These are phyloP conservation scores for Eulimnadia texana DNA, from an alignment of 1,140 invertebrate genomes.

Conservation along the genomic window DNA sequence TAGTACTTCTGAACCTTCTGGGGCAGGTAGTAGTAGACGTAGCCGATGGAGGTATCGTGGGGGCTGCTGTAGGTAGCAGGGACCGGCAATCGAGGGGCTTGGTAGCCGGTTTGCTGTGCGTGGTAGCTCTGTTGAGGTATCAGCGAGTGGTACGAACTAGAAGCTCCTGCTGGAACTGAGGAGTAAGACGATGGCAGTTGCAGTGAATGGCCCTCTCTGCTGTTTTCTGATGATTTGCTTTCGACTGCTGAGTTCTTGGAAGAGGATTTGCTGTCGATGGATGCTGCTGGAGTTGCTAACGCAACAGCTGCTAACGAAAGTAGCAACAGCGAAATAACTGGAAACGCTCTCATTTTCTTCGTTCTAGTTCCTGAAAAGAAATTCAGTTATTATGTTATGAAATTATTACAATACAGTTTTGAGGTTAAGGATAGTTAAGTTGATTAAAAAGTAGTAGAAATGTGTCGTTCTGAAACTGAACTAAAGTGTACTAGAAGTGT, in stretches of 20 bases:
- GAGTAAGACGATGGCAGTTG: background rate
- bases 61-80: constrained; percentile 13
- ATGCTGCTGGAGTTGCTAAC: background rate
- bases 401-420: too few relatives aligned
- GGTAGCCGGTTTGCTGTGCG: background rate
- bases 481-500: too few relatives aligned
- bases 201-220: background rate
- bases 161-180: background rate
- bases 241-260: background rate
- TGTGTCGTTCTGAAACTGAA: too few relatives aligned
- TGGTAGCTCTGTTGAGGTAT: background rate
- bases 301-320: background rate
- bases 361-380: too few relatives aligned
- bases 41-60: constrained; percentile 16
- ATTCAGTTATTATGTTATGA: too few relatives aligned
- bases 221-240: background rate
- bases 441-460: too few relatives aligned
- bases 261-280: background rate
- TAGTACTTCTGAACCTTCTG: constrained; percentile 14
- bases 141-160: background rate
- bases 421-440: too few relatives aligned
- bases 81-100: background rate
- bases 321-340: too few relatives aligned
- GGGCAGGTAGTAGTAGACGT: constrained; percentile 17
- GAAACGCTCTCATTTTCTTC: too few relatives aligned